These are phyloP conservation scores for Leptobrachium leishanense DNA, from an alignment of 2,113 vertebrate genomes.

Conservation along the genomic window DNA sequence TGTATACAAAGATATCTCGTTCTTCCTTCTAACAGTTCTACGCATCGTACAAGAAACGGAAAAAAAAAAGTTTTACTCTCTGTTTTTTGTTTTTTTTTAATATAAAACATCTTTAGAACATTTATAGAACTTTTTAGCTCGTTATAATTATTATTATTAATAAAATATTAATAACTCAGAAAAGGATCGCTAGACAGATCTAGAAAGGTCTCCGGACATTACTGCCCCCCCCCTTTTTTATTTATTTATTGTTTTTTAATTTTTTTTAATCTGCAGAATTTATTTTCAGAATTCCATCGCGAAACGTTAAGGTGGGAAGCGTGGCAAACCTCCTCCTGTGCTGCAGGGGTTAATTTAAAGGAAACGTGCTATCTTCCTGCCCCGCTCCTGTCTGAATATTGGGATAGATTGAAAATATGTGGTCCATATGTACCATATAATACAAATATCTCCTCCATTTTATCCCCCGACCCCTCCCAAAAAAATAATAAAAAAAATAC, in stretches of 20 bases:
- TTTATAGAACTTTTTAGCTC: constrained; percentile 57
- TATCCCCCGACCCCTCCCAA: no score
- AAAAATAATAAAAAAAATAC: constrained; percentile 53
- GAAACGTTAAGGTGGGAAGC: background rate
- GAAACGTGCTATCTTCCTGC: constrained; percentile 66
- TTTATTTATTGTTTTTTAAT: no score
- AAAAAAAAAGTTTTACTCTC: constrained; percentile 80
- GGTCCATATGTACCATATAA: constrained; percentile 67
- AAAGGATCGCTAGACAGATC: constrained; percentile 45
- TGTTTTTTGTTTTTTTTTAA: no score
- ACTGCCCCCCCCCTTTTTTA: no score
- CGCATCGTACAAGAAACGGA: constrained; percentile 74
- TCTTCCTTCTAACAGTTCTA: constrained; percentile 82
- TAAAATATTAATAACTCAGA: constrained; percentile 53
- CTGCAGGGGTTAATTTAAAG: constrained; percentile 48
- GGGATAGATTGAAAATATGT: constrained; percentile 77
- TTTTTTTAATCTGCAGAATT: no score
- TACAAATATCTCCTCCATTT: constrained; percentile 23
- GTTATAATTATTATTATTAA: constrained; percentile 71
- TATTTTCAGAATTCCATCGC: background rate
- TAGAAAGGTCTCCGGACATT: no score
- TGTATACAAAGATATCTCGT: constrained; percentile 77
- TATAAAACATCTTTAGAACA: constrained; percentile 77
- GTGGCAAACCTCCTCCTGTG: background rate
- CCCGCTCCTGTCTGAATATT: constrained; percentile 4